phyloP scores from a whole-genome alignment of 1,140 invertebrate species.

The Drosophila bipectinata region DNA sequence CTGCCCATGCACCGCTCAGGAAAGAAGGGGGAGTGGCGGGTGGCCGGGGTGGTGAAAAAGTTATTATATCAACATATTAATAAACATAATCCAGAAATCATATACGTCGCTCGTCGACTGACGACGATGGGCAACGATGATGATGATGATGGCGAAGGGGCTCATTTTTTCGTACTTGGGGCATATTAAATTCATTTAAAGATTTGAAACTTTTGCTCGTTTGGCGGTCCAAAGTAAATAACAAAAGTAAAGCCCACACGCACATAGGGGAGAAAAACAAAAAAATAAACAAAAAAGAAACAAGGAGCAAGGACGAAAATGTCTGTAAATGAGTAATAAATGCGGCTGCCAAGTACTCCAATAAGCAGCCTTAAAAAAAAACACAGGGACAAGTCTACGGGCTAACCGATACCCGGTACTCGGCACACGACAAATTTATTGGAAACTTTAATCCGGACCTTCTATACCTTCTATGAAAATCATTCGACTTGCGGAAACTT shows the following conservation, averaged over 20 bases:
- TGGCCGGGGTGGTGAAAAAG: not conserved
- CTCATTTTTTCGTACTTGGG: conserved; percentile 51
- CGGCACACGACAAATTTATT: not conserved
- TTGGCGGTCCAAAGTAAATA: conserved; percentile 71
- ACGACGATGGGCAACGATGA: conserved; percentile 11
- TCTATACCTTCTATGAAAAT: not conserved
- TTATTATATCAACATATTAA: conserved; percentile 56
- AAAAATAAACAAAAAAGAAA: conserved; percentile 13
- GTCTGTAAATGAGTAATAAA: conserved; percentile 79
- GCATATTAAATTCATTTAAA: conserved; percentile 72
- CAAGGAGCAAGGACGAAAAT: conserved; percentile 39
- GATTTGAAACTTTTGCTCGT: conserved; percentile 72
- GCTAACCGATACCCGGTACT: not conserved
- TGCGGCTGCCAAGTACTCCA: conserved; percentile 51
- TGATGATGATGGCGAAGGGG: not conserved
- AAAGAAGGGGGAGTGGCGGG: conserved; percentile 3
- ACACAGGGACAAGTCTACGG: not conserved
- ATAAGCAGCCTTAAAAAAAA: conserved; percentile 7
- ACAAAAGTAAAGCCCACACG: conserved; percentile 43
- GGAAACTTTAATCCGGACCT: not conserved
- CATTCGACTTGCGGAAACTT: too few species aligned
- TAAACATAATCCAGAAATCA: conserved; percentile 49
- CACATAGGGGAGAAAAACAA: conserved; percentile 6
- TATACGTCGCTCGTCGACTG: conserved; percentile 36
- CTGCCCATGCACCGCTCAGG: conserved; percentile 9